Percentiles rank a stretch among this genome's conserved stretches.
Evolutionary conservation across 2,113 vertebrate genomes (phyloP).

Genomic region (Gymnorhina tibicen): DNA sequence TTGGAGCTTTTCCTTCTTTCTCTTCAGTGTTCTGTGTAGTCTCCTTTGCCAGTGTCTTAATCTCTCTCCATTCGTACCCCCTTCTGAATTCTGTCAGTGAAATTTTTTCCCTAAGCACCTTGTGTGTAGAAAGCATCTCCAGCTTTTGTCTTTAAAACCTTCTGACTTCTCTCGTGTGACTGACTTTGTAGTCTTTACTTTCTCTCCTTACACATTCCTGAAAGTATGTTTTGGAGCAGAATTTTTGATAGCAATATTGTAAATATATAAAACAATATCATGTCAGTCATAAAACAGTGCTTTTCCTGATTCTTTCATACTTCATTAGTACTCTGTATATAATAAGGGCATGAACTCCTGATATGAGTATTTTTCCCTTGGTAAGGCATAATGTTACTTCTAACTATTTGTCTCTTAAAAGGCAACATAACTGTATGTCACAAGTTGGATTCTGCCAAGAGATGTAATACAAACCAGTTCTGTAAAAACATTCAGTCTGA

Average conservation of each 20-base stretch:
- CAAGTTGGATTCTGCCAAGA: background rate
- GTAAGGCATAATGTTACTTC: background rate
- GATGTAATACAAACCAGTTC: background rate
- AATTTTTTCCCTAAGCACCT: background rate
- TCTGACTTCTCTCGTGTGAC: background rate
- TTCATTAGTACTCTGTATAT: background rate
- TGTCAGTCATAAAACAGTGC: background rate
- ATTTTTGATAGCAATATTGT: background rate
- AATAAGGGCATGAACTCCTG: background rate
- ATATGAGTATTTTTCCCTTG: background rate
- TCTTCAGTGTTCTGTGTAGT: background rate
- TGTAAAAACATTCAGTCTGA: background rate
- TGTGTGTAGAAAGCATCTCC: background rate
- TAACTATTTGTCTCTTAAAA: background rate
- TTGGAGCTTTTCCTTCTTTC: background rate
- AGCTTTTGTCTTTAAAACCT: background rate
- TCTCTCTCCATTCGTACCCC: background rate
- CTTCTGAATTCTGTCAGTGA: background rate
- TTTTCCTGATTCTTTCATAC: background rate
- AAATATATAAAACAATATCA: background rate
- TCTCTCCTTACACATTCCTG: background rate
- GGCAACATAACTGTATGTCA: background rate
- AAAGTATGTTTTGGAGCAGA: background rate
- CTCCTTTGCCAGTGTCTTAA: background rate
- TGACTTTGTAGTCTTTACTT: background rate